Evolutionary conservation across 2,797 vertebrate species (phyloP).

Genomic region (Hyperoplus immaculatus): DNA sequence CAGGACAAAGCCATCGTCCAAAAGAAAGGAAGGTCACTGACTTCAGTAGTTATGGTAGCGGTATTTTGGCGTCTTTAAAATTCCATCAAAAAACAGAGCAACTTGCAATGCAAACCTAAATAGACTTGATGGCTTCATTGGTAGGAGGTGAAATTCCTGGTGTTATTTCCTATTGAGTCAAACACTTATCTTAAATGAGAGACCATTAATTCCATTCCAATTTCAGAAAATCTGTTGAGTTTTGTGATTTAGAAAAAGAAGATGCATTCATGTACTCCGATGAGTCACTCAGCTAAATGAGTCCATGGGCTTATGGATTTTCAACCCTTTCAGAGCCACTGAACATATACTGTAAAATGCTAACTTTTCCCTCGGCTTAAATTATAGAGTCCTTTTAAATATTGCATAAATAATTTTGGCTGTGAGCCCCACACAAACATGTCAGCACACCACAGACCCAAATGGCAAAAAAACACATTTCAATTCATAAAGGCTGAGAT

Average conservation of each 20-base stretch:
- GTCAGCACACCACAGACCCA: slow-evolving; percentile 8
- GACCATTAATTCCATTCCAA: too few relatives aligned
- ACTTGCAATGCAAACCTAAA: neutral
- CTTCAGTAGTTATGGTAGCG: too few relatives aligned
- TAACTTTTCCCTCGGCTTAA: slow-evolving; percentile 30
- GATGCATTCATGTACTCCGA: neutral
- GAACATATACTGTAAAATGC: slow-evolving; percentile 23
- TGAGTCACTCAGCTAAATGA: slow-evolving; percentile 15
- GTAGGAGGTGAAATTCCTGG: neutral
- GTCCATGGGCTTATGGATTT: slow-evolving; percentile 8
- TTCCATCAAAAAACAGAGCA: neutral
- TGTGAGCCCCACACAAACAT: neutral
- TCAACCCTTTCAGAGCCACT: slow-evolving; percentile 19
- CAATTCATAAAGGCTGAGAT: slow-evolving; percentile 32
- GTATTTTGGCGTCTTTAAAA: too few relatives aligned
- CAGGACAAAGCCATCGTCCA: too few relatives aligned
- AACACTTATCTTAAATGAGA: too few relatives aligned
- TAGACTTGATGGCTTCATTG: neutral
- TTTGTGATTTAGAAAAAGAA: neutral
- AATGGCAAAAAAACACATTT: slow-evolving; percentile 37
- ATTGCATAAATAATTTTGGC: slow-evolving; percentile 60
- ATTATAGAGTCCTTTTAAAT: slow-evolving; percentile 47
- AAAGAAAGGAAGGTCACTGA: too few relatives aligned
- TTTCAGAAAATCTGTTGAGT: too few relatives aligned
- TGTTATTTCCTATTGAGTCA: too few relatives aligned